Conservation (phyloP, 2,797 vertebrate genomes). For the Gambelia wislizenii region DNA sequence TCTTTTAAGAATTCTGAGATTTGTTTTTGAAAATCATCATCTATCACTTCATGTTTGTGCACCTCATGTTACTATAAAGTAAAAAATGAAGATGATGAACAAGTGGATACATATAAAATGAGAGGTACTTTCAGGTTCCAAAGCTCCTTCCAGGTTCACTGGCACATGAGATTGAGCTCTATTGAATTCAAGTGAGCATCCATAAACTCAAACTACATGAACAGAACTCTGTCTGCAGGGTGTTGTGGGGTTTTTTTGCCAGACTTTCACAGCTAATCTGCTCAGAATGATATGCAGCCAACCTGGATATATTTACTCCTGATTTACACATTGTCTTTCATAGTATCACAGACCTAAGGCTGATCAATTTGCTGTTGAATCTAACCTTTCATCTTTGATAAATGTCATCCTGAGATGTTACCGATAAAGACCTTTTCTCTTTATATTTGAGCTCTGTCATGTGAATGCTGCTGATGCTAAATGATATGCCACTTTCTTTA, state of each 20-base stretch:
- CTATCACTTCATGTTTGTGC: too few relatives aligned
- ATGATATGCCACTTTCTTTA: neutral
- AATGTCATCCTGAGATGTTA: constrained; percentile 22
- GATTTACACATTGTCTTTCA: constrained; percentile 45
- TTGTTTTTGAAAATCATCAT: too few relatives aligned
- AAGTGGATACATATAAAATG: neutral
- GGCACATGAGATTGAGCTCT: neutral
- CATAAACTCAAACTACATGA: neutral
- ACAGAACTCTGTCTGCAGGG: neutral
- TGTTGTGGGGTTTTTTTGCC: neutral
- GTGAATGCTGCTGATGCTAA: neutral
- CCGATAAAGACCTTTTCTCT: constrained; percentile 28
- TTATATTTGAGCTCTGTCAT: constrained; percentile 26
- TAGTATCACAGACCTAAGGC: neutral
- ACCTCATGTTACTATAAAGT: neutral
- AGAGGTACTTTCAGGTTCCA: neutral
- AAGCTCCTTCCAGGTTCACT: neutral
- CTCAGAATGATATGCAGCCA: neutral
- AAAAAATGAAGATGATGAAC: neutral
- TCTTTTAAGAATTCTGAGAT: too few relatives aligned
- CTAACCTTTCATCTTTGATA: constrained; percentile 34
- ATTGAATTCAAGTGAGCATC: neutral
- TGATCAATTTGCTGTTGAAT: constrained; percentile 49
- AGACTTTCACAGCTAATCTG: neutral
- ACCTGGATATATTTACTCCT: neutral